Conservation (phyloP, 92 coral and sea anemone species). For the Zoanthus gigantus region DNA sequence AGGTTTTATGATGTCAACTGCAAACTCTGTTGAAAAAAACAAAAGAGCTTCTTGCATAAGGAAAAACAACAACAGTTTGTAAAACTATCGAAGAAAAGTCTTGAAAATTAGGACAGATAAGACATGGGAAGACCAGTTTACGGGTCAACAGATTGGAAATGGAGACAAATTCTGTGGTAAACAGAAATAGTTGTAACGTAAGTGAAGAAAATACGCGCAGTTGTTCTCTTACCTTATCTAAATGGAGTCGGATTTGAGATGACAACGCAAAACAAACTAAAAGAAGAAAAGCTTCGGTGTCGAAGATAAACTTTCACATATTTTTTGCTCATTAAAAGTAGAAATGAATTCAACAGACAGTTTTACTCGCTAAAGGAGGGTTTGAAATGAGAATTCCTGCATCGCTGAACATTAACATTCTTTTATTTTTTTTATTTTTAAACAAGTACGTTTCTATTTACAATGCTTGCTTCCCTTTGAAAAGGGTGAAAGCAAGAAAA, state of each 20-base stretch:
- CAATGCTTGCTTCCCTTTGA: too few relatives aligned
- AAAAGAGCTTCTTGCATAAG: too few relatives aligned
- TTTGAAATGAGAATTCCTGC: too few relatives aligned
- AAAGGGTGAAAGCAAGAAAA: too few relatives aligned
- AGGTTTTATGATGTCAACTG: not conserved
- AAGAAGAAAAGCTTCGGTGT: not conserved
- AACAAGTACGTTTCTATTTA: too few relatives aligned
- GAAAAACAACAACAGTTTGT: too few relatives aligned
- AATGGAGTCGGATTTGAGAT: not conserved
- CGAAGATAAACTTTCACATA: not conserved
- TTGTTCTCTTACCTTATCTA: not conserved
- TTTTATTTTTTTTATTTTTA: too few relatives aligned
- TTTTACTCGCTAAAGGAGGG: too few relatives aligned
- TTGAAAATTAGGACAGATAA: too few relatives aligned
- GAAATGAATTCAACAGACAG: not conserved
- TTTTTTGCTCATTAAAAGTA: not conserved
- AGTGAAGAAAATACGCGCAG: not conserved
- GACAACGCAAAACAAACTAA: not conserved
- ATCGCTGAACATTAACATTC: too few relatives aligned
- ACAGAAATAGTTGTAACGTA: not conserved
- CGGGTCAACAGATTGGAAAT: not conserved
- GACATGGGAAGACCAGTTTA: not conserved
- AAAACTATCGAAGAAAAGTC: too few relatives aligned
- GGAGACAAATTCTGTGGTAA: not conserved
- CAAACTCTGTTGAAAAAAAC: not conserved